Base-by-base conservation (phyloP, 2,113 vertebrate genomes). In the Mandrillus leucophaeus region DNA sequence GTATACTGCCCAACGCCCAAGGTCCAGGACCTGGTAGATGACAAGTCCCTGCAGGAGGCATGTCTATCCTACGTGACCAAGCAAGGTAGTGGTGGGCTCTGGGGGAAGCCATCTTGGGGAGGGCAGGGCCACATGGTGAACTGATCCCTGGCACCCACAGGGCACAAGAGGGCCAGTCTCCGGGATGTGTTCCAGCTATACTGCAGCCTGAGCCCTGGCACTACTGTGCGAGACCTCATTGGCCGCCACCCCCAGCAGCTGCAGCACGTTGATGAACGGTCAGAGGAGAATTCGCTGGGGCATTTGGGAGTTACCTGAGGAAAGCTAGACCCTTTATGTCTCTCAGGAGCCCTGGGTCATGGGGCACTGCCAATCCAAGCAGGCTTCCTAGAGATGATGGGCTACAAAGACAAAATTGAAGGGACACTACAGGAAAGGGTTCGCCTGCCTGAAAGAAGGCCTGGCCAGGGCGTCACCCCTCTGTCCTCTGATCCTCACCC, bases 1-100 rank as follows among this genome's bases (percentile, higher is more conserved):
- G 99, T 99, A 70, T 99, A 99, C 98, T 99, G 99, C 98, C 99
- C 99, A 11, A 99, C 99, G 0, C 99, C 99, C 0, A 99, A 99
- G 98, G 99, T 99, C 70, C 99, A 99, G 98, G 99, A 99, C 97
- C 98, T 99, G 86, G 99, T 99, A 7, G 99, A 99, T 97, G 99
- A 99, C 98, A 99, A 99, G 97, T 99, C 99, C 84, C 98, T 99
- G 68, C 99, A 99, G 97, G 99, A 99, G 17, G 99, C 99, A 72
- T 99, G 99, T 97, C 98, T 99, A 10, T 98, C 97, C 92, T 99
- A 99, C 0, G 98, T 99, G 97, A 99, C 99, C 88, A 99, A 99
- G 92, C 99, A 99, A 98, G 99, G 99, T 99, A 99, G 57, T 48
- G 30, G 72, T 20, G 50, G 80, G 73, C 82, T 90, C 27, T 52